phyloP scores from a whole-genome alignment of 2,113 vertebrate species.

The Carassius gibelio region DNA sequence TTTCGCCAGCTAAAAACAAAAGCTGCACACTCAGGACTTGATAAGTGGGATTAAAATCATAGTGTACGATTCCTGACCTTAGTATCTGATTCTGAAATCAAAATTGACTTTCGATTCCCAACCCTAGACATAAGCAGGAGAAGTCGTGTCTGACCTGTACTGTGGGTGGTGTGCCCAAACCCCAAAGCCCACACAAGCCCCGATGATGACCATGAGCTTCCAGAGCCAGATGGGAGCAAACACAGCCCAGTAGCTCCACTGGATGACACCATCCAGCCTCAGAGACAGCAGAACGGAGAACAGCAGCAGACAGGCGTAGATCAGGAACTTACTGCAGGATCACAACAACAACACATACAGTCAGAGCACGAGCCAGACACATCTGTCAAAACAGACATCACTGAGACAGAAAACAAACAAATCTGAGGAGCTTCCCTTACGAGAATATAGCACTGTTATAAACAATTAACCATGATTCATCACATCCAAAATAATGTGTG shows the following conservation, averaged over 20 bases:
- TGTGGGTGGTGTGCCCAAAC: constrained; percentile 98
- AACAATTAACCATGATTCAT: too few relatives aligned
- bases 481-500: too few relatives aligned
- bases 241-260: constrained; percentile 98
- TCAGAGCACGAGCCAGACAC: not conserved
- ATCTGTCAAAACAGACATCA: not conserved
- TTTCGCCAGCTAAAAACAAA: too few relatives aligned
- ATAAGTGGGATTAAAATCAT: too few relatives aligned
- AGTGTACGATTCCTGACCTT: too few relatives aligned
- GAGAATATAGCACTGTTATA: too few relatives aligned
- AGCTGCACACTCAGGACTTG: too few relatives aligned
- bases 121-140: not conserved
- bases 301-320: constrained; percentile 94
- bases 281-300: constrained; percentile 95
- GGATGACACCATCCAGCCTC: constrained; percentile 91
- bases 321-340: constrained; percentile 90
- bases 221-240: constrained; percentile 98
- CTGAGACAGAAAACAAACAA: not conserved
- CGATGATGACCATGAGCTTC: constrained; percentile 96
- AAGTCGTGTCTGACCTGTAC: constrained; percentile 82
- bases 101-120: too few relatives aligned
- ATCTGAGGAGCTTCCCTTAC: not conserved
- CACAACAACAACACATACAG: not conserved
- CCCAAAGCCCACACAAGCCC: constrained; percentile 92
- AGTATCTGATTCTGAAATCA: too few relatives aligned